Conservation (phyloP, 2,113 vertebrate species). For the Clarias magur region DNA sequence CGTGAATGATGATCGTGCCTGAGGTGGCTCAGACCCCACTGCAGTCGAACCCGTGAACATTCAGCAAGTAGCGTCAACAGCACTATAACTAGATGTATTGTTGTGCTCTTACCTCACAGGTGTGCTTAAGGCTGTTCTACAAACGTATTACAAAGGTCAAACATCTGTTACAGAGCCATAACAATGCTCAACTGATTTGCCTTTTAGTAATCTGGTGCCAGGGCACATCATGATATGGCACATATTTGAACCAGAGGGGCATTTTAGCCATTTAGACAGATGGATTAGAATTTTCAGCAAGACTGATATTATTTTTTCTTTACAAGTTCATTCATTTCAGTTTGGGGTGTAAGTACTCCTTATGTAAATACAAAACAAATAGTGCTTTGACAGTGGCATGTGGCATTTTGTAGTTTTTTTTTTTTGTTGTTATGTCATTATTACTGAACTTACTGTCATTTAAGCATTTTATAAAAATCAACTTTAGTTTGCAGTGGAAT, state of each 20-base stretch:
- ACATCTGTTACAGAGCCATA: background rate
- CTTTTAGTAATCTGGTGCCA: background rate
- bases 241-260: background rate
- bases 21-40: too few relatives aligned
- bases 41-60: too few relatives aligned
- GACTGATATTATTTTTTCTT: background rate
- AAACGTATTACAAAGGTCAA: background rate
- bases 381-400: background rate
- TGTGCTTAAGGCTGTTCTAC: background rate
- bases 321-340: background rate
- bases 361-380: background rate
- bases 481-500: background rate
- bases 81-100: background rate
- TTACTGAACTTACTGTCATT: background rate
- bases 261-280: background rate
- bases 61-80: background rate
- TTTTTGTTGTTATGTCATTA: background rate
- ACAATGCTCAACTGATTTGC: background rate
- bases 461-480: background rate
- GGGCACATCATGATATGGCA: background rate
- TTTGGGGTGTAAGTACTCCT: background rate
- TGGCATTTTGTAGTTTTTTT: background rate
- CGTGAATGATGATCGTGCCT: too few relatives aligned
- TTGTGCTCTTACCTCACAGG: background rate
- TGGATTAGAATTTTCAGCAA: background rate